Percentiles rank a stretch among this genome's conserved stretches.
phyloP scores from a whole-genome alignment of 2,113 vertebrate genomes.

The Periophthalmus modestus region DNA sequence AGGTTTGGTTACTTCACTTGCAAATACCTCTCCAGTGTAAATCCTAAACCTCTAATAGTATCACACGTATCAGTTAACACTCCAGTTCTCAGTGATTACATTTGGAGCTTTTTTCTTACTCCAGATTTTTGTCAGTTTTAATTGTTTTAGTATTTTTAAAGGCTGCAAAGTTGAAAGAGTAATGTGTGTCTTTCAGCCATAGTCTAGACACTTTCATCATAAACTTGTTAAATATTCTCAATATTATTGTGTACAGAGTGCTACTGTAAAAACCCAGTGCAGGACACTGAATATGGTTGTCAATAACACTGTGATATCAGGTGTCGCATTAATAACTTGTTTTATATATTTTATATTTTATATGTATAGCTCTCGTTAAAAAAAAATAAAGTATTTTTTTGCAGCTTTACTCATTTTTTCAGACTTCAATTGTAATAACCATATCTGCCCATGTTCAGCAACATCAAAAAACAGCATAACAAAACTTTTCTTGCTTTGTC shows the following conservation, averaged over 20 bases:
- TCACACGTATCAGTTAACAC: conserved; percentile 7
- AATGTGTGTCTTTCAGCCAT: neutral
- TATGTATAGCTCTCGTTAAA: neutral
- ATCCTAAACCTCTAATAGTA: conserved; percentile 3
- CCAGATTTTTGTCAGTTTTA: neutral
- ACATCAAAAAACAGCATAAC: too few species aligned
- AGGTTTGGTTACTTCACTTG: neutral
- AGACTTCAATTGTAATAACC: too few species aligned
- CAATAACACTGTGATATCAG: conserved; percentile 18
- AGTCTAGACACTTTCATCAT: neutral
- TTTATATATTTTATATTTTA: neutral
- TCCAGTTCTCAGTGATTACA: neutral
- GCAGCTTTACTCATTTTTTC: neutral
- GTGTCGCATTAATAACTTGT: neutral
- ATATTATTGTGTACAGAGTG: conserved; percentile 23
- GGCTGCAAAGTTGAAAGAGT: neutral
- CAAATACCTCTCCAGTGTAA: too few species aligned
- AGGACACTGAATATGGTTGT: conserved; percentile 53
- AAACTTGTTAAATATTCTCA: neutral
- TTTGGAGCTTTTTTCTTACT: neutral
- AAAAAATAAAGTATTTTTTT: neutral
- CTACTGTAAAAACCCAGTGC: conserved; percentile 44
- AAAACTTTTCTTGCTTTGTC: neutral
- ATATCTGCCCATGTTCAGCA: too few species aligned
- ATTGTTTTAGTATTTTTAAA: neutral